Base-by-base conservation (phyloP, 1,140 invertebrate species). In the Doryteuthis pealeii region DNA sequence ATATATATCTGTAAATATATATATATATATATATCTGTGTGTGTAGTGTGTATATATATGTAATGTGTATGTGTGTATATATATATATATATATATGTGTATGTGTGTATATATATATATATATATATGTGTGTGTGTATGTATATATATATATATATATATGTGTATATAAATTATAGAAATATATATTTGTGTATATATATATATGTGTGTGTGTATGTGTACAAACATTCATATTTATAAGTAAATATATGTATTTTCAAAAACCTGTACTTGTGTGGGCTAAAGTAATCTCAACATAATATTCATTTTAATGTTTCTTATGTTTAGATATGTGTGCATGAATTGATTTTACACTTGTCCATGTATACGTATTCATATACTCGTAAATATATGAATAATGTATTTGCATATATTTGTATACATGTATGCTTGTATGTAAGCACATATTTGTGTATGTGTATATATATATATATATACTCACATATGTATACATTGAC, bases 141-240 rank as follows among this genome's bases (percentile, higher is more conserved):
- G 18, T 58, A 58, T 58, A 58, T 58, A 58, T 58, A 58, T 58
- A 58, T 58, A 26, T 58, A 26, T n/a, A n/a, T n/a, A n/a, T n/a
- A n/a, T n/a, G n/a, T n/a, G n/a, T n/a, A n/a, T n/a, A n/a, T n/a
- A n/a, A n/a, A n/a, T n/a, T n/a, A n/a, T n/a, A n/a, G n/a, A n/a
- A n/a, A n/a, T n/a, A 58, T 22, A 28, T 58, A 6, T 58, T 22
- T 22, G 10, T 15, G 18, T 58, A 28, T 58, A 5, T 58, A 5
- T 58, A 5, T 58, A 58, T 58, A 58, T 58, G 18, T 58, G 18
- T 58, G 18, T 58, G 18, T 58, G 18, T 58, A 58, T 58, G 1
- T 58, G 1, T 58, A 6, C 18, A 6, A 14, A 6, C 18, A 6
- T 58, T 0, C 18, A 58, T 58, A 58, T 58, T 14, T 58, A 58